These are phyloP conservation scores for Drosophila rubida DNA, from an alignment of 2,888 invertebrate genomes.

Conservation along the genomic window DNA sequence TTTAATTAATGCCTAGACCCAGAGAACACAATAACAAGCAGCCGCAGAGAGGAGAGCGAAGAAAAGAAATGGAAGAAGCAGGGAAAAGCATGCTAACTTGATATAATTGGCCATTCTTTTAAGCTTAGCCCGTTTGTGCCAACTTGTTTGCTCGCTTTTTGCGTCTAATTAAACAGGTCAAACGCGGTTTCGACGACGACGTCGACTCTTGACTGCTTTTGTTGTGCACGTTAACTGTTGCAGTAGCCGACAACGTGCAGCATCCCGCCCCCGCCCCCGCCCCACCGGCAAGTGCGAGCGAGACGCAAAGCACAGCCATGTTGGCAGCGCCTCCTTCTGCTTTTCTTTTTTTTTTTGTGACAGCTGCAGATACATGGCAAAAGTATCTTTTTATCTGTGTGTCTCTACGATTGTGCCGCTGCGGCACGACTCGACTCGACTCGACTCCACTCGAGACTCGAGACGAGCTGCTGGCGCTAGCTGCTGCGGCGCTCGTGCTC, in stretches of 20 bases:
- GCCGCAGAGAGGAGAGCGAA: too few relatives aligned
- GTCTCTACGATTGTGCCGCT: constrained; percentile 73
- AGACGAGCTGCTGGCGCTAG: constrained; percentile 53
- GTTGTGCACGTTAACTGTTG: constrained; percentile 53
- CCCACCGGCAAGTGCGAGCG: constrained; percentile 22
- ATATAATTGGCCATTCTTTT: constrained; percentile 76
- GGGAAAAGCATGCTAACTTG: constrained; percentile 56
- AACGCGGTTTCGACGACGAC: constrained; percentile 42
- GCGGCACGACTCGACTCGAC: constrained; percentile 54
- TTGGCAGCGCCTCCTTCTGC: constrained; percentile 11
- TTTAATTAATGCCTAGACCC: constrained; percentile 64
- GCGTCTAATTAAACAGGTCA: constrained; percentile 71
- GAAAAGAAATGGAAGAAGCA: neutral
- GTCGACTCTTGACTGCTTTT: constrained; percentile 47
- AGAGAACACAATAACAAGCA: constrained; percentile 13
- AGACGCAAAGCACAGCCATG: constrained; percentile 22
- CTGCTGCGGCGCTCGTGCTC: constrained; percentile 46
- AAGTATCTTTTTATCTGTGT: constrained; percentile 78
- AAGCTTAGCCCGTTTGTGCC: constrained; percentile 67
- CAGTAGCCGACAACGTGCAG: constrained; percentile 53
- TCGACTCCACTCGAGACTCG: neutral
- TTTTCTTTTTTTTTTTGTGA: constrained; percentile 1
- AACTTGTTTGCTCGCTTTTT: constrained; percentile 24
- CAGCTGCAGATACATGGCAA: constrained; percentile 53
- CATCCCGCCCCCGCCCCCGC: constrained; percentile 4